phyloP scores from a whole-genome alignment of 2,888 invertebrate species.

The Sphaeridia pumilis region DNA sequence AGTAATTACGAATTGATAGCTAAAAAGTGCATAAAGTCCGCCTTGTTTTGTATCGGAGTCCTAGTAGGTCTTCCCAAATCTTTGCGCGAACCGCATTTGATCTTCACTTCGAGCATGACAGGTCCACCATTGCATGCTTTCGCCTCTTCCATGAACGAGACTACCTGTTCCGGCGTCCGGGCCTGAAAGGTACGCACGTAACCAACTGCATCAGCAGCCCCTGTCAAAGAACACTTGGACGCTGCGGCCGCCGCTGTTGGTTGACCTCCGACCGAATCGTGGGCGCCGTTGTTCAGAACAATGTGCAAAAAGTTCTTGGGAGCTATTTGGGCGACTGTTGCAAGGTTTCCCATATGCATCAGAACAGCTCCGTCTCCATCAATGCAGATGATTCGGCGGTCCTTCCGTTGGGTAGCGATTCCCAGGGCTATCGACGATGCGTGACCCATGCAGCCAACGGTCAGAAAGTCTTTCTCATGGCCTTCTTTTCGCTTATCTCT shows the following conservation, averaged over 20 bases:
- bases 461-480: conserved; percentile 42
- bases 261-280: conserved; percentile 43
- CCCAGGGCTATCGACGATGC: conserved; percentile 42
- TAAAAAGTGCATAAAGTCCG: conserved; percentile 42
- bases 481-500: conserved; percentile 39
- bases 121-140: conserved; percentile 38
- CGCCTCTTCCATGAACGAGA: conserved; percentile 31
- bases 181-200: conserved; percentile 36
- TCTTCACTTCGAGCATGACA: conserved; percentile 40
- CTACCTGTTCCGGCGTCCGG: conserved; percentile 38
- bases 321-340: conserved; percentile 39
- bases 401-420: conserved; percentile 40
- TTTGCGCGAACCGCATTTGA: conserved; percentile 39
- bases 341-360: conserved; percentile 42
- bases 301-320: conserved; percentile 41
- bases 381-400: conserved; percentile 40
- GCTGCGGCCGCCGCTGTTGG: conserved; percentile 37
- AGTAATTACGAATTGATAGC: conserved; percentile 27
- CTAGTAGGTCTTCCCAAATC: conserved; percentile 41
- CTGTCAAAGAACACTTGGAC: conserved; percentile 24
- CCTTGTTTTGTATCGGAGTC: conserved; percentile 42
- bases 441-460: conserved; percentile 44
- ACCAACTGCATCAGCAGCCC: conserved; percentile 26
- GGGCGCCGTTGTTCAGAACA: conserved; percentile 42
- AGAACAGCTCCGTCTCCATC: conserved; percentile 43